These are phyloP conservation scores for Bradypodion pumilum DNA, from an alignment of 2,797 vertebrate genomes.

Conservation along the genomic window DNA sequence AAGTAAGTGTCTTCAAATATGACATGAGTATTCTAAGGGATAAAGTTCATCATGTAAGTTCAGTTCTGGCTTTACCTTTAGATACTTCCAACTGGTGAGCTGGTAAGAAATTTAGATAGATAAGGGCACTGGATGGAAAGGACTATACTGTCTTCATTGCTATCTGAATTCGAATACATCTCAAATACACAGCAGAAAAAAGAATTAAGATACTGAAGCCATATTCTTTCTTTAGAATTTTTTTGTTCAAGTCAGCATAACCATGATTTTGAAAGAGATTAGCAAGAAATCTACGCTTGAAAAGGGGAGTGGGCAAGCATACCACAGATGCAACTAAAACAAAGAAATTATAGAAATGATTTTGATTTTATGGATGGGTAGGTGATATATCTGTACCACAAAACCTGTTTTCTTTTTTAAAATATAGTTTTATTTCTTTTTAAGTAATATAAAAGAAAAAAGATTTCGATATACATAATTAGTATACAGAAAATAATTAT, in stretches of 20 bases:
- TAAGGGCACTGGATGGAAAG: not conserved
- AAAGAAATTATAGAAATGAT: not conserved
- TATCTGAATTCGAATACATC: not conserved
- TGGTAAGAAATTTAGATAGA: not conserved
- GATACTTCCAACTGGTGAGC: not conserved
- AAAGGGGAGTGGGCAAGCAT: not conserved
- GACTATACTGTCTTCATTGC: not conserved
- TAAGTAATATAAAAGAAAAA: too few species aligned
- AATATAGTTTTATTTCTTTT: too few species aligned
- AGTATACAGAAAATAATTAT: too few species aligned
- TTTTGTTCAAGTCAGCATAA: not conserved
- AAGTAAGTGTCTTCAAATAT: not conserved
- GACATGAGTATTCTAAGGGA: not conserved
- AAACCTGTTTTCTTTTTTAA: not conserved
- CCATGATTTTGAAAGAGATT: not conserved
- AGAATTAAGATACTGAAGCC: not conserved
- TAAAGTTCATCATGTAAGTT: not conserved
- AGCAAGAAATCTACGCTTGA: not conserved
- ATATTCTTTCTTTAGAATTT: not conserved
- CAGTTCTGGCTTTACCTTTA: not conserved
- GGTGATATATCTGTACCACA: too few species aligned
- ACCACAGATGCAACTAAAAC: not conserved
- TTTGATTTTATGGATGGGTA: not conserved
- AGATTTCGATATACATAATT: too few species aligned
- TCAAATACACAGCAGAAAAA: not conserved